Evolutionary conservation across 2,888 invertebrate species (phyloP).

Genomic region (Theretra japonica): DNA sequence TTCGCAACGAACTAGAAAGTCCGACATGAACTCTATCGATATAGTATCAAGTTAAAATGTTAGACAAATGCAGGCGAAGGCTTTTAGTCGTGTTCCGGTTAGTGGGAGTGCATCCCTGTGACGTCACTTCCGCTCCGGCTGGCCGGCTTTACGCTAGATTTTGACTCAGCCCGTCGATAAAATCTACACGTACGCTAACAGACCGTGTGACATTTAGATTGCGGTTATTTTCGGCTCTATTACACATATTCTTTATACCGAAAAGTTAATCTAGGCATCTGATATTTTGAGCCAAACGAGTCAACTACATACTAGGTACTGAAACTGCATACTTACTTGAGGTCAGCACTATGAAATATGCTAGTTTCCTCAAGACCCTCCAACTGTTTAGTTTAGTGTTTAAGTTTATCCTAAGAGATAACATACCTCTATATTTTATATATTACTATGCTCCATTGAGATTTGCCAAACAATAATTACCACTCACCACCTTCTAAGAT

Average conservation of each 20-base stretch:
- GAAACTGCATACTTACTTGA: no score
- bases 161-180: conserved; percentile 21
- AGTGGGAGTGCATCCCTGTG: conserved; percentile 62
- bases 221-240: not conserved
- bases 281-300: no score
- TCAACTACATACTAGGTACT: no score
- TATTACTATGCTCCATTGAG: no score
- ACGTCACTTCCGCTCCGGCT: conserved; percentile 66
- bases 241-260: not conserved
- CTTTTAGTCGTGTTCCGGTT: conserved; percentile 74
- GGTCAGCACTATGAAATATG: no score
- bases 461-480: no score
- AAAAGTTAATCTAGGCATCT: no score
- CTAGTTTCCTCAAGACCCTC: no score
- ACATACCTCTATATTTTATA: no score
- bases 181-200: conserved; percentile 12
- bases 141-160: conserved; percentile 45
- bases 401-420: no score
- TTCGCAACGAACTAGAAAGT: not conserved
- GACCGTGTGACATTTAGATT: conserved; percentile 11
- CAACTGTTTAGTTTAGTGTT: no score
- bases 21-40: conserved; percentile 44
- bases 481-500: no score
- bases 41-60: conserved; percentile 52
- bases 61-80: conserved; percentile 72